phyloP scores from a whole-genome alignment of 2,113 vertebrate genomes.

The Ranitomeya imitator region DNA sequence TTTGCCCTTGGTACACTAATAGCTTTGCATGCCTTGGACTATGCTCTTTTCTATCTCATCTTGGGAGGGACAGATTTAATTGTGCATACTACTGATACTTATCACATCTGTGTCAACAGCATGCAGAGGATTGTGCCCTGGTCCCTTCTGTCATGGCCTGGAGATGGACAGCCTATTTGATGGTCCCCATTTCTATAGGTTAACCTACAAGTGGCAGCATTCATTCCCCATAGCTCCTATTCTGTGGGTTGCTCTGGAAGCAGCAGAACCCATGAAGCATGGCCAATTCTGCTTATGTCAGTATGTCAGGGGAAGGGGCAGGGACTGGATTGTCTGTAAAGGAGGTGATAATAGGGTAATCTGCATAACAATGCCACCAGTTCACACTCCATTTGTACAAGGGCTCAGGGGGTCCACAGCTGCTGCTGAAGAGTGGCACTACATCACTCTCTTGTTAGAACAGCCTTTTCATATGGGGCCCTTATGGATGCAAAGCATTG shows the following conservation, averaged over 20 bases:
- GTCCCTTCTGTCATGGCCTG: conserved; percentile 13
- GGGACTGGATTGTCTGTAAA: conserved; percentile 47
- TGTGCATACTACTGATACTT: conserved; percentile 33
- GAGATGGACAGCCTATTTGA: conserved; percentile 8
- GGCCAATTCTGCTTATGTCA: conserved; percentile 34
- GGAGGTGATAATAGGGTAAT: conserved; percentile 50
- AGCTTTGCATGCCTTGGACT: not conserved
- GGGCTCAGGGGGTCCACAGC: conserved; percentile 46
- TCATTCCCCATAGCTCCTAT: conserved; percentile 28
- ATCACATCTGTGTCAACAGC: conserved; percentile 34
- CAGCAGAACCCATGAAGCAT: conserved; percentile 30
- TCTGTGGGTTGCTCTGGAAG: conserved; percentile 29
- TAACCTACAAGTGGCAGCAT: conserved; percentile 36
- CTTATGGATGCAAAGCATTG: conserved; percentile 35
- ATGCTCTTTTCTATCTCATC: conserved; percentile 11
- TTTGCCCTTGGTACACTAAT: conserved; percentile 3
- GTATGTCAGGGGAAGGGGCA: conserved; percentile 40
- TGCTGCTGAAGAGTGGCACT: conserved; percentile 27
- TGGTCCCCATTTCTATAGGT: conserved; percentile 23
- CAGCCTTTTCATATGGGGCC: conserved; percentile 42
- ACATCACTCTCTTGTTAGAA: conserved; percentile 39
- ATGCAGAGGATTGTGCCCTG: conserved; percentile 23
- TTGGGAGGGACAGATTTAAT: conserved; percentile 17
- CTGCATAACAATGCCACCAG: conserved; percentile 54
- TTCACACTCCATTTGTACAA: conserved; percentile 53